phyloP scores from a whole-genome alignment of 2,888 invertebrate species.

The Acanthosepion lycidas region DNA sequence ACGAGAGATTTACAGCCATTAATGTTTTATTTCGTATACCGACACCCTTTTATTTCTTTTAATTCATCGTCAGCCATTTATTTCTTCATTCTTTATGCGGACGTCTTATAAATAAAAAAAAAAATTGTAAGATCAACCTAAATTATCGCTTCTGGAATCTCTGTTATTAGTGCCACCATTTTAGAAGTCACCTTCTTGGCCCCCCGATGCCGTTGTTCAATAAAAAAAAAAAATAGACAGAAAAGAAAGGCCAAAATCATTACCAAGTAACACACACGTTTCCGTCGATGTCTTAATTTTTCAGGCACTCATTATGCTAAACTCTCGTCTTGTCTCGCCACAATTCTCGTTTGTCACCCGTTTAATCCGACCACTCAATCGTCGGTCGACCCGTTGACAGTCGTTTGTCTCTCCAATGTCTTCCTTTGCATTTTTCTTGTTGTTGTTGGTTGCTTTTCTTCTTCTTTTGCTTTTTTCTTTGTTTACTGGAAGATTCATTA shows the following conservation, averaged over 20 bases:
- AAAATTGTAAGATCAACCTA: background rate
- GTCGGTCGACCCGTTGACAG: conserved; percentile 9
- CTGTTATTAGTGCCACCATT: background rate
- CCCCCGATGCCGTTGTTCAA: background rate
- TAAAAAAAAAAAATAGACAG: background rate
- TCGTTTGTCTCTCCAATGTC: background rate
- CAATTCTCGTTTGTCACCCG: conserved; percentile 33
- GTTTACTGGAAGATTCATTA: background rate
- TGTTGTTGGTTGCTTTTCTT: background rate
- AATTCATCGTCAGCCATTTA: background rate
- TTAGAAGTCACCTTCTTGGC: background rate
- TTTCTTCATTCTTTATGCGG: background rate
- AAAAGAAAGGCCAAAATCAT: background rate
- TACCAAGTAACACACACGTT: background rate
- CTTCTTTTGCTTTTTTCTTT: background rate
- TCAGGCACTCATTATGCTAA: background rate
- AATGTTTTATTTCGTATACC: too few relatives aligned
- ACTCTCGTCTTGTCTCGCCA: background rate
- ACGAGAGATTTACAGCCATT: too few relatives aligned
- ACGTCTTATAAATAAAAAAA: background rate
- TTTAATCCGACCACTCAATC: background rate
- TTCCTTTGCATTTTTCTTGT: background rate
- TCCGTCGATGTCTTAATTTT: background rate
- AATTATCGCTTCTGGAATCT: background rate
- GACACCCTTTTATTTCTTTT: background rate